Evolutionary conservation across 2,113 vertebrate genomes (phyloP).

Genomic region (Petromus typicus): DNA sequence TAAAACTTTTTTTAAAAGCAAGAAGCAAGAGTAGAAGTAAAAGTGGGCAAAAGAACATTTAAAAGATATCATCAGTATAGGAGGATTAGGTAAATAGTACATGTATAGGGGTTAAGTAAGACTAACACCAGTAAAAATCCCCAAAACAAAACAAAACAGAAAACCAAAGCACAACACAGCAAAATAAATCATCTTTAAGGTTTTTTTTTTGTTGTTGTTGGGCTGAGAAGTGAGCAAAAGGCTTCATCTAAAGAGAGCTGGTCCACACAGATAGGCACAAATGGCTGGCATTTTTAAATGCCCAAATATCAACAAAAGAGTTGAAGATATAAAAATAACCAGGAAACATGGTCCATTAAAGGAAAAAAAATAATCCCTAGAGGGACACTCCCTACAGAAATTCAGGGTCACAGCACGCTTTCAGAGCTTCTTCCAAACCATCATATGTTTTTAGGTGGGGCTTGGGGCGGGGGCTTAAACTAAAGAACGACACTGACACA

Average conservation of each 20-base stretch:
- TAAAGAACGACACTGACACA: no score
- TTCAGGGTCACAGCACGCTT: no score
- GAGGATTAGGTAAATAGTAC: background rate
- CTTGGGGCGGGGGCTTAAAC: no score
- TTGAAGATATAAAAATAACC: background rate
- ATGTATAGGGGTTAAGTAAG: background rate
- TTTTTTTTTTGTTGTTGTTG: background rate
- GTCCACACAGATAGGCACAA: background rate
- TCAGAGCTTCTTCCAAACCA: no score
- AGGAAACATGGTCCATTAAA: no score
- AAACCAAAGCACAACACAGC: background rate
- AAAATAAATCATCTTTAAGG: background rate
- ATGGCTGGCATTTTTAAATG: background rate
- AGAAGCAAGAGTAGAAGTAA: background rate
- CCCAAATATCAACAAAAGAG: background rate
- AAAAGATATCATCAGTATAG: background rate
- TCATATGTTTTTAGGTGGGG: no score
- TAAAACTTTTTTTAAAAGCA: background rate
- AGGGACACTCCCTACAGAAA: no score
- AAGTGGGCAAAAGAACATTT: background rate
- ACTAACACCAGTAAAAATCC: background rate
- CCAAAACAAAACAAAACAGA: background rate
- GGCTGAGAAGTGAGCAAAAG: background rate
- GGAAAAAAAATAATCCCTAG: background rate
- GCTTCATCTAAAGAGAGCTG: background rate